phyloP scores from a whole-genome alignment of 2,797 vertebrate genomes.

The Bradypodion pumilum region DNA sequence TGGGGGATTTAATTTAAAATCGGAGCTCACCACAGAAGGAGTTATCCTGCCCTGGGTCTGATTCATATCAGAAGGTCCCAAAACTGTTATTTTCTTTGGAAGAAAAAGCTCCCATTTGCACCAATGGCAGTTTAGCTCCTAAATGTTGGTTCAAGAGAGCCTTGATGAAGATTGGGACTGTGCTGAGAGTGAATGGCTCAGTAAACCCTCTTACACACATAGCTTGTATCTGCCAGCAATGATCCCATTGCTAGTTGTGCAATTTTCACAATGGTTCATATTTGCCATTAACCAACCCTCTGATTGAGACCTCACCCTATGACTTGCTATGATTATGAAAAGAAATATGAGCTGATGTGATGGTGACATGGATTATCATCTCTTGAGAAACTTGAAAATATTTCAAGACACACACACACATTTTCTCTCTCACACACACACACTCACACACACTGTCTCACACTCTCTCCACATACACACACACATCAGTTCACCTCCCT shows the following conservation, averaged over 20 bases:
- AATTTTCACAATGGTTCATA: not conserved
- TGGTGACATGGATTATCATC: not conserved
- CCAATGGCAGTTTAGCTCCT: not conserved
- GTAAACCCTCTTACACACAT: not conserved
- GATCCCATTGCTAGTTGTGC: not conserved
- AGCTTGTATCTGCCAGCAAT: not conserved
- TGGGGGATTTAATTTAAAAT: no score
- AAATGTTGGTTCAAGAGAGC: not conserved
- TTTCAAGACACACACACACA: not conserved
- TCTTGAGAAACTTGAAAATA: not conserved
- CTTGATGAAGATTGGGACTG: no score
- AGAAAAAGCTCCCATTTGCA: not conserved
- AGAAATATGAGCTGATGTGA: not conserved
- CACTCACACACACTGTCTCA: not conserved
- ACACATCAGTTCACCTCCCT: not conserved
- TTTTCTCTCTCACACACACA: not conserved
- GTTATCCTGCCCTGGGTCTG: no score
- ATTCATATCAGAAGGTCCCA: not conserved
- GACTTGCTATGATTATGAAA: not conserved
- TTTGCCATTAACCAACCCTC: not conserved
- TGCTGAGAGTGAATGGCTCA: not conserved
- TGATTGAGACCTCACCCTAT: not conserved
- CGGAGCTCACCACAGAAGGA: not conserved
- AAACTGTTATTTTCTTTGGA: not conserved
- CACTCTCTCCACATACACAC: no score